These are phyloP conservation scores for Glaucidium brasilianum DNA, from an alignment of 2,113 vertebrate genomes.

Conservation along the genomic window DNA sequence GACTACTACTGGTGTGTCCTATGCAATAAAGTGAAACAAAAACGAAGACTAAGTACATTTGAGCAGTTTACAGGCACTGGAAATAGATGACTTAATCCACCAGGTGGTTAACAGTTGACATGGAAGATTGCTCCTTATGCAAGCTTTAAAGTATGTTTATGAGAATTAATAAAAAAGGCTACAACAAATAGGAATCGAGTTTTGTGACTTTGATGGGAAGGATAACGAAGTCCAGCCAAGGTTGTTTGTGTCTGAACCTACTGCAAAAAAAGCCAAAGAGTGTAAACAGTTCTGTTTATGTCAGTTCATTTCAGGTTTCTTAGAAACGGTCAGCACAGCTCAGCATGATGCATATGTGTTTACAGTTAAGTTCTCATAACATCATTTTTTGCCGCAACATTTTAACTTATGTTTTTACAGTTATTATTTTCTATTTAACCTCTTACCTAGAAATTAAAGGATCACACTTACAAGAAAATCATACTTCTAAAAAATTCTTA, in stretches of 20 bases:
- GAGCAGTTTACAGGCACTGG: not conserved
- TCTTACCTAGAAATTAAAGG: not conserved
- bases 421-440: not conserved
- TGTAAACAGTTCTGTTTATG: not conserved
- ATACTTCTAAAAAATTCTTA: not conserved
- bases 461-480: not conserved
- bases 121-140: not conserved
- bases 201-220: not conserved
- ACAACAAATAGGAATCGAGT: not conserved
- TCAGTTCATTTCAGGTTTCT: not conserved
- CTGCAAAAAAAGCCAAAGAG: not conserved
- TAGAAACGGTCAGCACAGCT: not conserved
- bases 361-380: not conserved
- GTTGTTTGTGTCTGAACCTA: not conserved
- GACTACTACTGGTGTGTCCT: not conserved
- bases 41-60: not conserved
- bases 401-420: not conserved
- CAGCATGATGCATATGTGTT: not conserved
- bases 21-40: not conserved
- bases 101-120: not conserved
- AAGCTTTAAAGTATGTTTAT: not conserved
- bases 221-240: not conserved
- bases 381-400: not conserved
- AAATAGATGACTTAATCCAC: not conserved
- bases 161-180: not conserved